phyloP scores from a whole-genome alignment of 2,888 invertebrate genomes.

The Tipula unca region DNA sequence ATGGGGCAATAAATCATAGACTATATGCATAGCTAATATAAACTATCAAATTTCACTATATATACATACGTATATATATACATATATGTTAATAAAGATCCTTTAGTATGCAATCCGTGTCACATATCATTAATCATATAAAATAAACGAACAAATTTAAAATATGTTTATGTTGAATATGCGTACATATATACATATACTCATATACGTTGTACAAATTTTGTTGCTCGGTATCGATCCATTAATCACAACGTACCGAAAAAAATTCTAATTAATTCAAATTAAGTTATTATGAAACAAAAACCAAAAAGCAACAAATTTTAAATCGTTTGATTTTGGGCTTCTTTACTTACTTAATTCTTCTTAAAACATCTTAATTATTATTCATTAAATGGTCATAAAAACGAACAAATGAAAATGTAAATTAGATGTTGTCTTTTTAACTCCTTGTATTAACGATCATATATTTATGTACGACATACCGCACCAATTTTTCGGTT shows the following conservation, averaged over 20 bases:
- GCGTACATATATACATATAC: not conserved
- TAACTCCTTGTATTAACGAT: not conserved
- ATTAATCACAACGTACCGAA: not conserved
- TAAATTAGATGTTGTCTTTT: not conserved
- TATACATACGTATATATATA: not conserved
- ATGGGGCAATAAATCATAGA: not conserved
- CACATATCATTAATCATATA: not conserved
- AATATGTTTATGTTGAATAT: not conserved
- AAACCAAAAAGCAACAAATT: not conserved
- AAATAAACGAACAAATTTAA: slow-evolving; percentile 8
- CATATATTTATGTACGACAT: not conserved
- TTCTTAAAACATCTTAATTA: not conserved
- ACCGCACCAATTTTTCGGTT: not conserved
- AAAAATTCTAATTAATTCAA: not conserved
- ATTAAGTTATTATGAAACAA: not conserved
- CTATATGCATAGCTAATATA: not conserved
- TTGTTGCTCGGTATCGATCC: not conserved
- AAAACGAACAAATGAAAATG: not conserved
- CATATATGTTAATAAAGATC: not conserved
- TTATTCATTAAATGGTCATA: not conserved
- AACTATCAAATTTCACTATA: not conserved
- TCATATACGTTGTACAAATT: not conserved
- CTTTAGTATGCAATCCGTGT: not conserved
- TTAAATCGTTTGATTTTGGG: not conserved
- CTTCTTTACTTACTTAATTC: not conserved